Percentiles rank a stretch among this genome's conserved stretches.
Evolutionary conservation across 2,113 vertebrate species (phyloP).

Genomic region (Nibea coibor): DNA sequence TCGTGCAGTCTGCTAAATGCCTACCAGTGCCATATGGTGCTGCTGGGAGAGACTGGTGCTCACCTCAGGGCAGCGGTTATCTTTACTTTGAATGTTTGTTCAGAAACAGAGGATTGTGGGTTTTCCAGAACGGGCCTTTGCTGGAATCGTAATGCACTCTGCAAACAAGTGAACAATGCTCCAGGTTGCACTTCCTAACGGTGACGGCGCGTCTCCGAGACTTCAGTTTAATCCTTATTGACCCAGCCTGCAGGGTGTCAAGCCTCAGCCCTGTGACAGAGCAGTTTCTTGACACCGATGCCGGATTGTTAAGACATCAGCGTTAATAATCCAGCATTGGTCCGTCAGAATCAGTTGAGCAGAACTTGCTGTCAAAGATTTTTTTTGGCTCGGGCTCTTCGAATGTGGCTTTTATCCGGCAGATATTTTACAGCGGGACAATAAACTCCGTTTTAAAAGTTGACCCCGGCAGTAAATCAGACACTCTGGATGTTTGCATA

Average conservation of each 20-base stretch:
- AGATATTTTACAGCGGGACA: neutral
- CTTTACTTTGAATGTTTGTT: conserved; percentile 1
- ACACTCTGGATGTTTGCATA: neutral
- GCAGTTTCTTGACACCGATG: neutral
- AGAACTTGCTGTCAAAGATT: too few relatives aligned
- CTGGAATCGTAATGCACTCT: neutral
- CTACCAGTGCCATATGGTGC: conserved; percentile 27
- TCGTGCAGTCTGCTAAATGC: conserved; percentile 42
- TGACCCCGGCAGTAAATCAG: neutral
- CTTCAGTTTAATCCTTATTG: conserved; percentile 11
- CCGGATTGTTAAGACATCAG: neutral
- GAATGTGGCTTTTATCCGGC: neutral
- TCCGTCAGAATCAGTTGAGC: too few relatives aligned
- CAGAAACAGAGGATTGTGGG: neutral
- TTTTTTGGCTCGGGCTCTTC: neutral
- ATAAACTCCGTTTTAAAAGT: neutral
- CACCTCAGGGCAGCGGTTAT: conserved; percentile 14
- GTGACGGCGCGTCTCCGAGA: neutral
- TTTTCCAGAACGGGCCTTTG: neutral
- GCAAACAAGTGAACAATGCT: neutral
- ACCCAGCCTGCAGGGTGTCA: neutral
- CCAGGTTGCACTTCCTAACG: neutral
- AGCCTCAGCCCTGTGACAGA: neutral
- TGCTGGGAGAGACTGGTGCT: neutral
- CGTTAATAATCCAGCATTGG: neutral